phyloP scores from a whole-genome alignment of 2,797 vertebrate genomes.

The Mormyrops boulengeri region DNA sequence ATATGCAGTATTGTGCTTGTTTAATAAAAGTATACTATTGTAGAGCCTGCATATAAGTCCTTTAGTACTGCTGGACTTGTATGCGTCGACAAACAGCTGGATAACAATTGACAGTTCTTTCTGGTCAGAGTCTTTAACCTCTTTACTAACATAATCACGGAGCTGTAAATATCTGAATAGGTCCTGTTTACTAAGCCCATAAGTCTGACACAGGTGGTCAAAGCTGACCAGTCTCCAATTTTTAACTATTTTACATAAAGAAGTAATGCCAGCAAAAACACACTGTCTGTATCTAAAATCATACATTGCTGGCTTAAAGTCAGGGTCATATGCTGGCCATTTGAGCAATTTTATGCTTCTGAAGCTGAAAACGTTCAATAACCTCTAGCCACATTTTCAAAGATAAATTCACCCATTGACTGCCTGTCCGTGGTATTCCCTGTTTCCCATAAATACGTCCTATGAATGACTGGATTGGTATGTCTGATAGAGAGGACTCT shows the following conservation, averaged over 20 bases:
- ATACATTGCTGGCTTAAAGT: not conserved
- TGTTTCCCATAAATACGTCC: not conserved
- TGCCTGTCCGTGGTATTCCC: not conserved
- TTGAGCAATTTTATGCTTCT: not conserved
- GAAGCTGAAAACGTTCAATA: not conserved
- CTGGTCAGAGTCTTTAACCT: no score
- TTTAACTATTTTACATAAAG: not conserved
- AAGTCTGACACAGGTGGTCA: not conserved
- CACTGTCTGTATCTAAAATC: not conserved
- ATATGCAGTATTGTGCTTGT: not conserved
- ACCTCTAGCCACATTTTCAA: not conserved
- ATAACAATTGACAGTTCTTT: no score
- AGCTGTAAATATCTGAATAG: no score
- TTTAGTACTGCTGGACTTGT: not conserved
- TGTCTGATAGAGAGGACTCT: not conserved
- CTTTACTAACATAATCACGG: no score
- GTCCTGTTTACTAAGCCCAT: not conserved
- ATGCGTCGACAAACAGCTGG: no score
- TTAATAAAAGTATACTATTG: not conserved
- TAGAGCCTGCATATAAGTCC: not conserved
- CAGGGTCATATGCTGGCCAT: not conserved
- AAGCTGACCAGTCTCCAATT: not conserved
- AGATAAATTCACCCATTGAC: not conserved
- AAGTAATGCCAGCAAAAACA: not conserved
- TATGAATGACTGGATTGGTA: not conserved